phyloP scores from a whole-genome alignment of 2,888 invertebrate genomes.

The Fragum whitleyi region DNA sequence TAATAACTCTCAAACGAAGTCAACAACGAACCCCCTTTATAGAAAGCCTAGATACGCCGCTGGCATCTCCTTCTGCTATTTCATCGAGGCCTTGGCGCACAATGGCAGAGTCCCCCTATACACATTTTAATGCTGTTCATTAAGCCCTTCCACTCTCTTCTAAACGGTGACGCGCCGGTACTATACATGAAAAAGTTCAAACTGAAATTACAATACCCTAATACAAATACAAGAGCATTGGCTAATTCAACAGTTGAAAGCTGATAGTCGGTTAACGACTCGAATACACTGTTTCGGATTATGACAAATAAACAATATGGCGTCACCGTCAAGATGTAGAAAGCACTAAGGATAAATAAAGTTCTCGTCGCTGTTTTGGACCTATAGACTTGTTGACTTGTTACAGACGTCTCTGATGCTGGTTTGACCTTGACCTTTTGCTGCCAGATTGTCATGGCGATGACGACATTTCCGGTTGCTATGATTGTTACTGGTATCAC shows the following conservation, averaged over 20 bases:
- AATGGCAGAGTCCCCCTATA: not conserved
- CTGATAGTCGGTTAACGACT: not conserved
- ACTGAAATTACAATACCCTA: conserved; percentile 13
- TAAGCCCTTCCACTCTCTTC: conserved; percentile 7
- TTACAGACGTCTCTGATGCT: not conserved
- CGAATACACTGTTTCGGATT: not conserved
- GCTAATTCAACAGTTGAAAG: not conserved
- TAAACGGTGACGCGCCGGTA: conserved; percentile 3
- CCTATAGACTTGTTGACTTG: not conserved
- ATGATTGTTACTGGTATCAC: not conserved
- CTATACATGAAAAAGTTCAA: conserved; percentile 15
- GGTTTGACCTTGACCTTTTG: conserved; percentile 4
- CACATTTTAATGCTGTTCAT: not conserved
- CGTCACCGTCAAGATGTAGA: conserved; percentile 9
- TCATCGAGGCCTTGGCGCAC: not conserved
- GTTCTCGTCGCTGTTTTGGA: conserved; percentile 17
- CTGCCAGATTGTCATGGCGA: not conserved
- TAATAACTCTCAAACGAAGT: too few species aligned
- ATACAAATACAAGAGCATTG: not conserved
- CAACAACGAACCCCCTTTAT: too few species aligned
- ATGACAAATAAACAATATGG: conserved; percentile 17
- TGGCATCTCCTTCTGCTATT: too few species aligned
- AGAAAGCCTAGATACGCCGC: too few species aligned
- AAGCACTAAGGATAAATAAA: conserved; percentile 5
- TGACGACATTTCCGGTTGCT: conserved; percentile 5